phyloP scores from a whole-genome alignment of 2,888 invertebrate species.

The Lasioglossum leucozonium region DNA sequence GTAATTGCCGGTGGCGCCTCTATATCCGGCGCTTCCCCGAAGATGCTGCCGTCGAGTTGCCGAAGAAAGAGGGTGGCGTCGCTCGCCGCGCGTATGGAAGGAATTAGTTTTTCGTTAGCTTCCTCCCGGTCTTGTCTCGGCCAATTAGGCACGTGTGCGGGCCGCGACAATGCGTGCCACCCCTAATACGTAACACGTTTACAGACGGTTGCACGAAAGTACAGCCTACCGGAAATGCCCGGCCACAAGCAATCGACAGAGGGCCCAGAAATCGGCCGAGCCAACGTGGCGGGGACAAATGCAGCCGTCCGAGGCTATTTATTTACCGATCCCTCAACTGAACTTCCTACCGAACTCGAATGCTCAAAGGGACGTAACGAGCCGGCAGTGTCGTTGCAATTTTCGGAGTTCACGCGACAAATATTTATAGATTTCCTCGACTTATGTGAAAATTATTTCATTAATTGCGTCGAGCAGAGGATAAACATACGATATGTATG shows the following conservation, averaged over 20 bases:
- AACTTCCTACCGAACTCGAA: not conserved
- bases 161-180: conserved; percentile 80
- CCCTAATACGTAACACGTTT: conserved; percentile 80
- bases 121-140: conserved; percentile 76
- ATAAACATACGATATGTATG: not conserved
- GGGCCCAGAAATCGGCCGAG: conserved; percentile 1
- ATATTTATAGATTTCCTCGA: not conserved
- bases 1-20: conserved; percentile 84
- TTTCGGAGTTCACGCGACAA: not conserved
- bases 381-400: not conserved
- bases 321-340: not conserved
- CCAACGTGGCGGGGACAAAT: not conserved
- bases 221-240: conserved; percentile 66
- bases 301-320: not conserved
- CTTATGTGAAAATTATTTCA: not conserved
- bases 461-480: not conserved
- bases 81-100: conserved; percentile 80
- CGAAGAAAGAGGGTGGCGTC: conserved; percentile 48
- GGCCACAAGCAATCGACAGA: conserved; percentile 52
- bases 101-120: conserved; percentile 83
- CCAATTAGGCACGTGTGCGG: conserved; percentile 82
- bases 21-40: conserved; percentile 84
- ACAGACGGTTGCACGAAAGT: conserved; percentile 60
- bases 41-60: conserved; percentile 65
- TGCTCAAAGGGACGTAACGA: not conserved